Percentiles rank a stretch among this genome's conserved stretches.
Conservation (phyloP, 2,113 vertebrate genomes). For the Nothoprocta perdicaria region DNA sequence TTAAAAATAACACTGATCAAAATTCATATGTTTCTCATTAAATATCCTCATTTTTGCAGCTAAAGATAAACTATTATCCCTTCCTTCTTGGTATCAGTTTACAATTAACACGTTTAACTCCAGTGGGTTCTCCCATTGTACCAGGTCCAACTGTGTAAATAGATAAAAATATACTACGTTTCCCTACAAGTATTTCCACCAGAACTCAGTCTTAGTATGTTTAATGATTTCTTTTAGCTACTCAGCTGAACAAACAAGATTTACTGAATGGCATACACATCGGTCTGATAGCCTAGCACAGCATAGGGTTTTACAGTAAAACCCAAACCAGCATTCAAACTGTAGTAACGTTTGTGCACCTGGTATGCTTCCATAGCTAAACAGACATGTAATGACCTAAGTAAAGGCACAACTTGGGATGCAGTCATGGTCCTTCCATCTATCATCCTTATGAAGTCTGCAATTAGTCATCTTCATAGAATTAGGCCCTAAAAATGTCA, state of each 20-base stretch:
- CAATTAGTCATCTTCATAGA: neutral
- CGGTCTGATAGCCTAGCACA: neutral
- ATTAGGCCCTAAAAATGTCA: neutral
- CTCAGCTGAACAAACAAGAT: neutral
- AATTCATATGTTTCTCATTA: neutral
- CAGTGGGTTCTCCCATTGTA: neutral
- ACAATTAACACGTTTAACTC: neutral
- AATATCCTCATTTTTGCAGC: neutral
- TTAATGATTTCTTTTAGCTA: neutral
- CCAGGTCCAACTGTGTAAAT: neutral
- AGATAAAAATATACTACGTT: neutral
- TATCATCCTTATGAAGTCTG: neutral
- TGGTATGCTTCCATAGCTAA: neutral
- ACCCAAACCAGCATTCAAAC: neutral
- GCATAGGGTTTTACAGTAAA: neutral
- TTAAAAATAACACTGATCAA: neutral
- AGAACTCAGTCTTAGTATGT: neutral
- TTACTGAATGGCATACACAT: neutral
- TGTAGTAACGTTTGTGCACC: neutral
- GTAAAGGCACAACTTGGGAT: neutral
- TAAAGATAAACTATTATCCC: neutral
- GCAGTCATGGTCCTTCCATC: neutral
- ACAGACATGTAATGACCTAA: neutral
- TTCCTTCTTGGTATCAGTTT: neutral
- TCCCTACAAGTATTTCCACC: neutral